A percentile compares a stretch with the other conserved stretches of the same genome.
These are phyloP conservation scores for Hydraecia micacea DNA, from an alignment of 2,888 invertebrate genomes.

Conservation along the genomic window DNA sequence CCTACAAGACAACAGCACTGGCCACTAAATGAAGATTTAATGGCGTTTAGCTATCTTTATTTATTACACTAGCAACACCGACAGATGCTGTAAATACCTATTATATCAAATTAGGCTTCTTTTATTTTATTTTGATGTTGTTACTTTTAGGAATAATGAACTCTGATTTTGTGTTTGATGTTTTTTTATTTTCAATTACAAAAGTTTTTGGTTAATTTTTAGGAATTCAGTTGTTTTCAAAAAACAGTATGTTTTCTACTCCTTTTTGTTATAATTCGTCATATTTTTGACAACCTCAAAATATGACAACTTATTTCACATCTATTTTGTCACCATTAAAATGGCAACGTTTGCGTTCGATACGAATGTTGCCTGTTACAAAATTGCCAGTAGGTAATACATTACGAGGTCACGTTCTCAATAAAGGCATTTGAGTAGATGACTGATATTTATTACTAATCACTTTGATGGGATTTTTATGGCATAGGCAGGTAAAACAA, in stretches of 20 bases:
- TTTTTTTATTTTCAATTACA: not conserved
- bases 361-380: slow-evolving; percentile 57
- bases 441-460: slow-evolving; percentile 66
- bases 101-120: slow-evolving; percentile 56
- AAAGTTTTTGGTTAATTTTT: not conserved
- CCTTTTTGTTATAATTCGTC: not conserved
- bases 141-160: slow-evolving; percentile 30
- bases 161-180: not conserved
- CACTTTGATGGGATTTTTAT: slow-evolving; percentile 62
- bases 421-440: slow-evolving; percentile 67
- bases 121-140: slow-evolving; percentile 38
- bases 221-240: not conserved
- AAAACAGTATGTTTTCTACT: not conserved
- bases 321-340: slow-evolving; percentile 28
- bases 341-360: slow-evolving; percentile 19
- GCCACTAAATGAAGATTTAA: slow-evolving; percentile 68
- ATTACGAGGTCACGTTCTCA: slow-evolving; percentile 68
- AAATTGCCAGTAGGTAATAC: slow-evolving; percentile 58
- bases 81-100: slow-evolving; percentile 63
- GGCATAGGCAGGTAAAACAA: slow-evolving; percentile 31
- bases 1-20: slow-evolving; percentile 45
- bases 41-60: slow-evolving; percentile 66
- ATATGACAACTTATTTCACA: not conserved
- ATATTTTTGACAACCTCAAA: not conserved
- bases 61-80: slow-evolving; percentile 59